phyloP scores from a whole-genome alignment of 2,113 vertebrate genomes.

The Vireo altiloquus region DNA sequence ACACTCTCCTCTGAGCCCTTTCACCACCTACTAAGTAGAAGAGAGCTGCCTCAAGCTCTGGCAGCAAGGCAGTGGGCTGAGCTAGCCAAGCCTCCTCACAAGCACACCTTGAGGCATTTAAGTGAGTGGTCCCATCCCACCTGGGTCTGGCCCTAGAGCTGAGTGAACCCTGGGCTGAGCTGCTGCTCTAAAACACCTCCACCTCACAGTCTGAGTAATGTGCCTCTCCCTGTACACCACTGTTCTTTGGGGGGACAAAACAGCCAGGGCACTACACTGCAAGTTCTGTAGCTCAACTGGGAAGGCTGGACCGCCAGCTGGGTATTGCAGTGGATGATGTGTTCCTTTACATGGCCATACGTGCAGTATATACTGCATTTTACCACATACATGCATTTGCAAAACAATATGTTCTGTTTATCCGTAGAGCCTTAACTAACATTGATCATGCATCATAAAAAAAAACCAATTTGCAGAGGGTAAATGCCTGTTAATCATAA shows the following conservation, averaged over 20 bases:
- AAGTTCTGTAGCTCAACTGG: not conserved
- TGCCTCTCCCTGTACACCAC: not conserved
- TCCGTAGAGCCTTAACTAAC: not conserved
- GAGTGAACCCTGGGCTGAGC: not conserved
- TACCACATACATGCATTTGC: not conserved
- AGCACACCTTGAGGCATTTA: not conserved
- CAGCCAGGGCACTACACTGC: not conserved
- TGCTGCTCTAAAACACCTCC: not conserved
- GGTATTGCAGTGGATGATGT: not conserved
- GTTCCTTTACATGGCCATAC: not conserved
- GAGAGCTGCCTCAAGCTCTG: not conserved
- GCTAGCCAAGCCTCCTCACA: not conserved
- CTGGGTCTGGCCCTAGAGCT: not conserved
- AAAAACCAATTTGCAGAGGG: conserved; percentile 2
- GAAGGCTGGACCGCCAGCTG: not conserved
- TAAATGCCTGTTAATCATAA: conserved; percentile 65
- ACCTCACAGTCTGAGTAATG: not conserved
- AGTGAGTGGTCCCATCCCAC: not conserved
- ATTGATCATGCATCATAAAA: not conserved
- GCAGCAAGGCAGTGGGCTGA: not conserved
- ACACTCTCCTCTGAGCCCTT: not conserved
- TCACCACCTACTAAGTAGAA: not conserved
- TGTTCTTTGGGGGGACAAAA: not conserved
- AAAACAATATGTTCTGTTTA: not conserved
- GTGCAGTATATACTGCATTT: not conserved